Base-by-base conservation (phyloP, 2,888 invertebrate species). In the Anoncus sp. region DNA sequence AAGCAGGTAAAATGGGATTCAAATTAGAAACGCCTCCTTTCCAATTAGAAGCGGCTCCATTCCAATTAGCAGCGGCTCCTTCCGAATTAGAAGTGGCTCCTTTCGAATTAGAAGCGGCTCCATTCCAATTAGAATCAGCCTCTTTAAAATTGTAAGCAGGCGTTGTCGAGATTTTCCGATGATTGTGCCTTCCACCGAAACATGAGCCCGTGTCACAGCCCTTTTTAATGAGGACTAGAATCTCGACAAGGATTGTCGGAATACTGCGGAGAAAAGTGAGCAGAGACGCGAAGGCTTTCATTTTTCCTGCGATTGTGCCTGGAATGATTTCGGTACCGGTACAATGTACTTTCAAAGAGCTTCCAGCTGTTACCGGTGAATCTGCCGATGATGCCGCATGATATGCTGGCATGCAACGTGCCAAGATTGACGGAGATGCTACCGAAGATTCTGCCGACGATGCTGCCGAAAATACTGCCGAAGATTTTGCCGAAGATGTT, bases 181-280 rank as follows among this genome's bases (percentile, higher is more conserved):
- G 6, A 14, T 60, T 16, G 3, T 40, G 9, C n/a, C 22, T 27
- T 27, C 38, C 49, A 6, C 10, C 14, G 4, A 3, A 16, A 9
- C 38, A 2, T 7, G 43, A n/a, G 5, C n/a, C 20, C 0, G 24
- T 2, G 14, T n/a, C n/a, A 10, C 49, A 24, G 14, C 22, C 18
- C 31, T 40, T n/a, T 18, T 18, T 18, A 16, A 71, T 20, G 6
- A 71, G 5, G 9, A 14, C 12, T 5, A 71, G 18, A 40, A 62
- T 14, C 5, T 71, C 60, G 1, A 18, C 27, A 2, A 71, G 14
- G 10, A 51, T 10, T 6, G 27, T 20, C 6, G 70, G 51, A 6
- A 71, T n/a, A 16, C 2, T n/a, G 14, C 51, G 60, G 14, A 62
- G 24, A 14, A 43, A 53, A 51, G n/a, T 20, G n/a, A 62, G 40